Conservation (phyloP, 2,113 vertebrate genomes). For the Leucopsar rothschildi region DNA sequence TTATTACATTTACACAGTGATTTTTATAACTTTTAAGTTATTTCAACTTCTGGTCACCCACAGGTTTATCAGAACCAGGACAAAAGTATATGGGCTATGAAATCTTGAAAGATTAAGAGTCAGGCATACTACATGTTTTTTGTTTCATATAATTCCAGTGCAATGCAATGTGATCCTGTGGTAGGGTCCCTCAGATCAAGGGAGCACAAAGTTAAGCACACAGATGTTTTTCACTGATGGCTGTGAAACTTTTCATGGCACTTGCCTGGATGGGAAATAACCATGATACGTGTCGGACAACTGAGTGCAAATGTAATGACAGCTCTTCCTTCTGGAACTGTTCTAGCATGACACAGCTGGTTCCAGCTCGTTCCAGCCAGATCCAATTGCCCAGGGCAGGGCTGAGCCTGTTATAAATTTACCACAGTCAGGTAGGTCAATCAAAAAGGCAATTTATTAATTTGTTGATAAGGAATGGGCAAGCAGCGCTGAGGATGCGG, state of each 20-base stretch:
- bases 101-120: neutral
- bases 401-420: neutral
- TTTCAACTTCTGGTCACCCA: neutral
- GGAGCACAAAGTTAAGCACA: fast-evolving
- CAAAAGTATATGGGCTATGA: neutral
- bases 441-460: too few relatives aligned
- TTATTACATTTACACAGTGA: neutral
- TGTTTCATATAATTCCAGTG: neutral
- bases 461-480: too few relatives aligned
- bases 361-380: neutral
- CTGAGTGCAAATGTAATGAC: neutral
- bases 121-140: neutral
- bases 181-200: neutral
- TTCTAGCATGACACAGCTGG: fast-evolving
- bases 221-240: neutral
- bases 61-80: neutral
- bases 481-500: too few relatives aligned
- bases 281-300: fast-evolving
- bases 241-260: neutral
- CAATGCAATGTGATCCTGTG: fast-evolving
- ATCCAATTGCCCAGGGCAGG: too few relatives aligned
- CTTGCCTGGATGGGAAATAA: neutral
- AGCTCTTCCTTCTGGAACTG: neutral
- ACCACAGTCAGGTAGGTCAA: too few relatives aligned
- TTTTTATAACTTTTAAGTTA: neutral